Evolutionary conservation across 2,113 vertebrate species (phyloP).

Genomic region (Psettodes erumei): DNA sequence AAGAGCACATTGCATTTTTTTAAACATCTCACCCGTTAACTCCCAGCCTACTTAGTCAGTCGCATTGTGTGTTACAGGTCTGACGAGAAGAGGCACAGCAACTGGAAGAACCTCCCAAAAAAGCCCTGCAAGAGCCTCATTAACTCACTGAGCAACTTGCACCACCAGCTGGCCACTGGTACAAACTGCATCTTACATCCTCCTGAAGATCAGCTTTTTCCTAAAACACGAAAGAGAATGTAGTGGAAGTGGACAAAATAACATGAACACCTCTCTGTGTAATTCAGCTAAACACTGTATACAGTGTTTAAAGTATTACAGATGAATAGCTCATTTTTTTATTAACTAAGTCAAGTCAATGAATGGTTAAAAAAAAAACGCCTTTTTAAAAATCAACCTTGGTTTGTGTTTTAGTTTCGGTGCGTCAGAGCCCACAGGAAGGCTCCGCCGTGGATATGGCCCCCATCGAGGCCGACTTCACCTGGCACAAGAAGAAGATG

Average conservation of each 20-base stretch:
- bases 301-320: too few species aligned
- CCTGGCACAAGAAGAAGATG: constrained; percentile 94
- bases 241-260: not conserved
- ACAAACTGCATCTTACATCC: constrained; percentile 39
- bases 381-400: not conserved
- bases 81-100: constrained; percentile 93
- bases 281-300: too few species aligned
- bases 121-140: constrained; percentile 93
- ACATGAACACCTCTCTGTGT: not conserved
- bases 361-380: not conserved
- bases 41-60: constrained; percentile 4
- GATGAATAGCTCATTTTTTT: too few species aligned
- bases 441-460: constrained; percentile 91
- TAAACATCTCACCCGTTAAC: not conserved
- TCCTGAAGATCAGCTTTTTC: not conserved
- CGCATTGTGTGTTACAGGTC: constrained; percentile 82
- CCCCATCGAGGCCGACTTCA: constrained; percentile 97
- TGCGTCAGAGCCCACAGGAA: constrained; percentile 86
- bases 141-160: constrained; percentile 87
- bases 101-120: constrained; percentile 98
- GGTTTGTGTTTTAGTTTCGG: constrained; percentile 70
- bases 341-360: not conserved
- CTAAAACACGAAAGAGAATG: not conserved
- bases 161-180: constrained; percentile 91
- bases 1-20: not conserved